phyloP scores from a whole-genome alignment of 2,113 vertebrate genomes.

The Hippocampus mohnikei region DNA sequence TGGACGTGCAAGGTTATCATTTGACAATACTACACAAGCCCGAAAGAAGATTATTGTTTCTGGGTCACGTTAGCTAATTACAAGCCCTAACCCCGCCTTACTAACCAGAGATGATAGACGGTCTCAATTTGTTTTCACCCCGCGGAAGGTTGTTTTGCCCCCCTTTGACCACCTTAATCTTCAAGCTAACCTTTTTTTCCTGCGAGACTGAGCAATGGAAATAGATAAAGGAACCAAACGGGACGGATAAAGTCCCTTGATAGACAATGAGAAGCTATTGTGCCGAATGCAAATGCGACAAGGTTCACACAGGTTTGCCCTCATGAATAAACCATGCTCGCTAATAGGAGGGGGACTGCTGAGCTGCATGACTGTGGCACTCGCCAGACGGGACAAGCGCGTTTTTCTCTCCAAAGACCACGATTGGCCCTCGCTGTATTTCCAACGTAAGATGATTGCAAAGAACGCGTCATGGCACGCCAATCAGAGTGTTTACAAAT shows the following conservation, averaged over 20 bases:
- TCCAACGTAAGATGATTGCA: conserved; percentile 40
- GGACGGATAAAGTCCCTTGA: conserved; percentile 56
- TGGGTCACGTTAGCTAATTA: conserved; percentile 31
- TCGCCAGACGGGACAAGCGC: conserved; percentile 75
- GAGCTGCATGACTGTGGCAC: conserved; percentile 60
- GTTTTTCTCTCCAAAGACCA: conserved; percentile 70
- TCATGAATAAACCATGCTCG: conserved; percentile 76
- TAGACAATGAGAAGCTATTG: conserved; percentile 60
- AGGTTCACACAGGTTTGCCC: conserved; percentile 74
- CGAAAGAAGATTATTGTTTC: conserved; percentile 56
- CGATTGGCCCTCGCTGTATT: conserved; percentile 56
- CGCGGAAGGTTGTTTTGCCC: conserved; percentile 48
- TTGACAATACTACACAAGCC: conserved; percentile 16
- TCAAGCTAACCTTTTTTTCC: conserved; percentile 24
- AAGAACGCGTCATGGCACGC: conserved; percentile 46
- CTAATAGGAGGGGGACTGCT: conserved; percentile 70
- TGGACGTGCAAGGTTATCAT: background rate
- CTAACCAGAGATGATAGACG: conserved; percentile 39
- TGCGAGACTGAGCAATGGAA: conserved; percentile 35
- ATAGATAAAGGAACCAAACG: conserved; percentile 64
- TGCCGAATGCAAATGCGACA: conserved; percentile 72
- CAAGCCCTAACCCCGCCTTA: conserved; percentile 6
- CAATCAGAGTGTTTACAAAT: conserved; percentile 35
- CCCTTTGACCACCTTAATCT: conserved; percentile 30
- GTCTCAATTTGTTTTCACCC: conserved; percentile 46